phyloP scores from a whole-genome alignment of 2,888 invertebrate genomes.

The Sphinx pinastri region DNA sequence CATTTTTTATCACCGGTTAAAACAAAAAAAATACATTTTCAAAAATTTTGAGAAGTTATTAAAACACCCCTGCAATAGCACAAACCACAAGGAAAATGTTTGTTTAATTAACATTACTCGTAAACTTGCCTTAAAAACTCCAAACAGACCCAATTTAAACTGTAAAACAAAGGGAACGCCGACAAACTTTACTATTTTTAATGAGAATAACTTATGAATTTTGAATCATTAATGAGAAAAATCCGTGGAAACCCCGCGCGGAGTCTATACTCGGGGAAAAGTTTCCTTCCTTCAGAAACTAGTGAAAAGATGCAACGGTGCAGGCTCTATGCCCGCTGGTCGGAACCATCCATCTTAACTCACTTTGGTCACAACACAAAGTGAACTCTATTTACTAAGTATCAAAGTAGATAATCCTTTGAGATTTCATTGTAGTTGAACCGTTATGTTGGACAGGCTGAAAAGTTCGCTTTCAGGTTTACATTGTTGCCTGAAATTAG shows the following conservation, averaged over 20 bases:
- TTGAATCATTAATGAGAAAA: conserved; percentile 60
- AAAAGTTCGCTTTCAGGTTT: conserved; percentile 60
- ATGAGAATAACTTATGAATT: conserved; percentile 41
- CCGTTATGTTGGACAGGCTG: conserved; percentile 34
- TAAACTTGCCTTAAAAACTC: conserved; percentile 15
- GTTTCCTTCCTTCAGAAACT: conserved; percentile 52
- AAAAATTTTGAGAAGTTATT: neutral
- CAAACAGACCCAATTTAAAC: conserved; percentile 24
- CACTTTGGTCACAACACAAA: conserved; percentile 35
- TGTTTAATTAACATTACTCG: conserved; percentile 3
- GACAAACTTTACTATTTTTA: conserved; percentile 27
- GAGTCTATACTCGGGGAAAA: conserved; percentile 52
- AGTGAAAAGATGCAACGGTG: conserved; percentile 64
- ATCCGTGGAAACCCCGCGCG: conserved; percentile 38
- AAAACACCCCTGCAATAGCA: neutral
- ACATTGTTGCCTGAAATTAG: conserved; percentile 70
- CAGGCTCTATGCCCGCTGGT: conserved; percentile 40
- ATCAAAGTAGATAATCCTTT: conserved; percentile 43
- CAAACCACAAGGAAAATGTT: neutral
- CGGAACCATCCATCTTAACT: conserved; percentile 36
- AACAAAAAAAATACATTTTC: neutral
- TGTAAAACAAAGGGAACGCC: conserved; percentile 10
- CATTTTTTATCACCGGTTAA: too few species aligned
- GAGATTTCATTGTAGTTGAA: conserved; percentile 28
- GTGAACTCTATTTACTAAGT: conserved; percentile 35